Conservation (phyloP, 2,888 invertebrate species). For the Drosophila incognita region DNA sequence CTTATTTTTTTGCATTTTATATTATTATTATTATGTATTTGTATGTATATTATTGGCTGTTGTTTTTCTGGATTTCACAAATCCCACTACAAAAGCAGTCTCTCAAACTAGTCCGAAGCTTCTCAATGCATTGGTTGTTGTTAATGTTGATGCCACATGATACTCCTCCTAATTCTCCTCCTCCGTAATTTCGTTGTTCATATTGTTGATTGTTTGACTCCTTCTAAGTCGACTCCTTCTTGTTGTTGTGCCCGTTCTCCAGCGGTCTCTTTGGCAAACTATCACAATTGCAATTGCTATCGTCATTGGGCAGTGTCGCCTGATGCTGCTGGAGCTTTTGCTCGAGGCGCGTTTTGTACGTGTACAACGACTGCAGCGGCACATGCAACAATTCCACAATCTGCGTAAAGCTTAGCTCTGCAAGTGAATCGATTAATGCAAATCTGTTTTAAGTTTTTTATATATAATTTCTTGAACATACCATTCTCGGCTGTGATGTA, state of each 20-base stretch:
- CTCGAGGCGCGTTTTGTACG: conserved; percentile 83
- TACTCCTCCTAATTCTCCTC: conserved; percentile 5
- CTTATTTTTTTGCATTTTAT: conserved; percentile 14
- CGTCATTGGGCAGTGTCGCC: conserved; percentile 47
- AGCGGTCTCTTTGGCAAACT: conserved; percentile 56
- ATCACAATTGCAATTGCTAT: conserved; percentile 58
- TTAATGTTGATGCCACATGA: conserved; percentile 2
- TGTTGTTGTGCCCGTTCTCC: conserved; percentile 80
- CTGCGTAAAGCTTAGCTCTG: conserved; percentile 93
- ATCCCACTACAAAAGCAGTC: conserved; percentile 60
- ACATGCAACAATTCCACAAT: conserved; percentile 94
- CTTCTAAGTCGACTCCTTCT: conserved; percentile 50
- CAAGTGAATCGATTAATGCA: conserved; percentile 79
- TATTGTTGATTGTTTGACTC: neutral
- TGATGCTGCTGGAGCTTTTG: conserved; percentile 67
- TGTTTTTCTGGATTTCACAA: conserved; percentile 52
- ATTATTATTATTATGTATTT: conserved; percentile 20
- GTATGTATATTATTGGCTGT: conserved; percentile 51
- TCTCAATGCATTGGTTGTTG: conserved; percentile 33
- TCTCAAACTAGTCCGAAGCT: conserved; percentile 56
- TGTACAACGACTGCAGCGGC: conserved; percentile 93
- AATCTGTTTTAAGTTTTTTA: neutral
- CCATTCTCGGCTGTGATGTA: conserved; percentile 95
- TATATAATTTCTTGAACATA: conserved; percentile 73
- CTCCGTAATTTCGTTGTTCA: conserved; percentile 39